A percentile compares a stretch with the other conserved stretches of the same genome.
These are phyloP conservation scores for Anguilla japonica DNA, from an alignment of 2,113 vertebrate species.

Conservation along the genomic window DNA sequence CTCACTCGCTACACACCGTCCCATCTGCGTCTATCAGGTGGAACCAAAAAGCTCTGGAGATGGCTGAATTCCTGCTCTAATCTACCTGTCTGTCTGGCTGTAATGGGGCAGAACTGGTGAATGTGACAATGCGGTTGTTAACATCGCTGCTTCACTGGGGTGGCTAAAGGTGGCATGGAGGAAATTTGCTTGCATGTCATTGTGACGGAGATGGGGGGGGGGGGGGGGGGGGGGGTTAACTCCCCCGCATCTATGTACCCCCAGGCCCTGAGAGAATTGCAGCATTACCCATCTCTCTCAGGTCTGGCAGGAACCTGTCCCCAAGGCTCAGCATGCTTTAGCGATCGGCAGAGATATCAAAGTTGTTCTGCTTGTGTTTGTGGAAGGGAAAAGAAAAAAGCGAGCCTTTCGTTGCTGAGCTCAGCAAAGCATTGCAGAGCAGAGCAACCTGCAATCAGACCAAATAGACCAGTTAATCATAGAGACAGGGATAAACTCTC, in stretches of 20 bases:
- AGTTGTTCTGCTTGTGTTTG: slow-evolving; percentile 41
- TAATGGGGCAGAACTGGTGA: slow-evolving; percentile 73
- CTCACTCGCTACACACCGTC: too few relatives aligned
- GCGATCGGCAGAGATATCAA: slow-evolving; percentile 44
- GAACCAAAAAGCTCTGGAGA: slow-evolving; percentile 34
- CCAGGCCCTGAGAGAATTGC: neutral
- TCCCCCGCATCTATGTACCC: neutral
- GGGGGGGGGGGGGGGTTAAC: neutral
- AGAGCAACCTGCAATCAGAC: slow-evolving; percentile 31
- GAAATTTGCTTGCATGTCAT: slow-evolving; percentile 55
- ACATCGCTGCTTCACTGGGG: slow-evolving; percentile 64
- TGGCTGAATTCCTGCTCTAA: slow-evolving; percentile 63
- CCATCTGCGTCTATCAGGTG: slow-evolving; percentile 18
- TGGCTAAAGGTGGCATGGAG: slow-evolving; percentile 52
- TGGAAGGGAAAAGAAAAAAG: slow-evolving; percentile 44
- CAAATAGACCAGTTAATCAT: slow-evolving; percentile 52
- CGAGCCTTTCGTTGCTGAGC: slow-evolving; percentile 43
- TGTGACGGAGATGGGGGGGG: neutral
- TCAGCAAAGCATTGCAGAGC: slow-evolving; percentile 45
- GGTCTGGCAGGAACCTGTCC: neutral
- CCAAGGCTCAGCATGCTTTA: slow-evolving; percentile 31
- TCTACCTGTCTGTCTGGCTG: slow-evolving; percentile 67
- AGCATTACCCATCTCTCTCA: neutral
- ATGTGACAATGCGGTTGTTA: slow-evolving; percentile 71
- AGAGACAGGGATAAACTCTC: slow-evolving; percentile 34